Evolutionary conservation across 2,888 invertebrate species (phyloP).

Genomic region (Chrysomela aeneicollis): DNA sequence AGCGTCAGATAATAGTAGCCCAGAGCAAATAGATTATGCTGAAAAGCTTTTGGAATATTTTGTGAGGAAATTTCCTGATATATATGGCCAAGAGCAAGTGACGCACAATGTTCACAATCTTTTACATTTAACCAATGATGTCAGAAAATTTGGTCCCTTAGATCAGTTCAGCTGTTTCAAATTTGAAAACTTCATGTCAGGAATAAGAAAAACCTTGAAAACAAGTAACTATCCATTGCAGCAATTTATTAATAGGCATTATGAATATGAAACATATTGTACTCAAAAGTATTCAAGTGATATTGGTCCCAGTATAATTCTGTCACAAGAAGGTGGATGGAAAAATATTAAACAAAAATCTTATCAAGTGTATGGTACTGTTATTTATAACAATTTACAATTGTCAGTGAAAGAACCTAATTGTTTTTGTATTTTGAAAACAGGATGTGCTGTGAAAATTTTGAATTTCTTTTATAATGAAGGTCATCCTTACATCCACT

Average conservation of each 20-base stretch:
- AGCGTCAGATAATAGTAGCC: background rate
- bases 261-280: too few species aligned
- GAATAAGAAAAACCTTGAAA: background rate
- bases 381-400: slow-evolving; percentile 6
- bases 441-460: too few species aligned
- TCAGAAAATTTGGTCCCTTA: slow-evolving; percentile 13
- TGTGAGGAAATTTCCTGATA: background rate
- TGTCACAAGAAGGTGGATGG: slow-evolving; percentile 1
- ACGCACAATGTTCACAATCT: slow-evolving; percentile 11
- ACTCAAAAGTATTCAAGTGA: background rate
- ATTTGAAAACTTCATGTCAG: background rate
- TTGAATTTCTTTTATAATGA: background rate
- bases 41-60: background rate
- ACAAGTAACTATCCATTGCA: background rate
- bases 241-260: background rate
- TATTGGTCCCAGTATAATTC: background rate
- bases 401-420: slow-evolving; percentile 2
- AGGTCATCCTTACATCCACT: background rate
- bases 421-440: slow-evolving; percentile 1
- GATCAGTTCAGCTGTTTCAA: slow-evolving; percentile 4
- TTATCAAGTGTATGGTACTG: background rate
- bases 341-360: slow-evolving; percentile 1
- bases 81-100: background rate
- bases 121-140: slow-evolving; percentile 1
- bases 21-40: background rate